Percentiles rank a stretch among this genome's conserved stretches.
These are phyloP conservation scores for Narcine bancroftii DNA, from an alignment of 2,113 vertebrate species.

Conservation along the genomic window DNA sequence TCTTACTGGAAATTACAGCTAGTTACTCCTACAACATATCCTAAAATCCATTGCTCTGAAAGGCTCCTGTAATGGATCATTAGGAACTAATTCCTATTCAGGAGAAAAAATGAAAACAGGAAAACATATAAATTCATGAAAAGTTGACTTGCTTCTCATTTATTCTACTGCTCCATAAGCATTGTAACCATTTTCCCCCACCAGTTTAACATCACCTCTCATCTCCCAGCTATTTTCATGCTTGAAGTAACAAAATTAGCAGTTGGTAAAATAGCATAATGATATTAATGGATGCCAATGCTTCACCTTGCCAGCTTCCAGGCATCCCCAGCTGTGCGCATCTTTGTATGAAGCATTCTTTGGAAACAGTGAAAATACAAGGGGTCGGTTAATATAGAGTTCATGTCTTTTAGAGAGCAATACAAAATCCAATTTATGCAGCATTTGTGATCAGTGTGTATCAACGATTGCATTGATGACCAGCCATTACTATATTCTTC, in stretches of 20 bases:
- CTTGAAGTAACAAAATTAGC: neutral
- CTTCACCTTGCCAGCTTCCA: neutral
- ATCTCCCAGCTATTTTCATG: neutral
- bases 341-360: neutral
- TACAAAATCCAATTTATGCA: neutral
- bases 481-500: neutral
- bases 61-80: neutral
- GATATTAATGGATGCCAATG: neutral
- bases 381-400: neutral
- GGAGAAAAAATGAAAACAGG: neutral
- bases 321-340: neutral
- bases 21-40: neutral
- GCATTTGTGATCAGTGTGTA: neutral
- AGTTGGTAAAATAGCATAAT: neutral
- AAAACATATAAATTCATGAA: neutral
- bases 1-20: neutral
- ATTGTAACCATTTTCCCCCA: neutral
- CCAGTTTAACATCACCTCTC: neutral
- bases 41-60: neutral
- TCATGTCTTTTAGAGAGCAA: neutral
- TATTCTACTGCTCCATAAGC: neutral
- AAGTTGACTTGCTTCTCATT: neutral
- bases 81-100: neutral
- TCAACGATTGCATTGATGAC: neutral
- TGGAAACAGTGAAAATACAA: neutral